Base-by-base conservation (phyloP, 1,140 invertebrate genomes). In the Zaprionus kolodkinae region DNA sequence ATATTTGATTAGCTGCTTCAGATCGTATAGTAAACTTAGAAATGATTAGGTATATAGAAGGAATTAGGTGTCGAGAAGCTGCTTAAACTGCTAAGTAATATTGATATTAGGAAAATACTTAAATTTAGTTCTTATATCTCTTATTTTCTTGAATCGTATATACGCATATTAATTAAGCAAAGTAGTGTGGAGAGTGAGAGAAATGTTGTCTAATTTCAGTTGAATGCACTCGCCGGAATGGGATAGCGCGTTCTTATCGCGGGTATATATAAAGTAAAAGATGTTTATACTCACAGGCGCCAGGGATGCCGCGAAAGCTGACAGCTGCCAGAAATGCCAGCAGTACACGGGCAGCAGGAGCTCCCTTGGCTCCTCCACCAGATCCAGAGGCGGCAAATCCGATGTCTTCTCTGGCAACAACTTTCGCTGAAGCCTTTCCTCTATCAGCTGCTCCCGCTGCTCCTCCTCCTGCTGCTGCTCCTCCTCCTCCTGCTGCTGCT, bases 251-350 rank as follows among this genome's bases (percentile, higher is more conserved):
- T 27, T 15, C 50, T 38, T 27, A 13, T 17, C 13, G 30, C 13
- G 21, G 1, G 21, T 1, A 1, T 27, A 33, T 55, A 59, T 45
- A 75, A 78, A 88, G 84, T 79, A 79, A 78, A 77, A 81, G 71
- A 79, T 85, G 85, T 89, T 88, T 89, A 76, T 76, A 88, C 85
- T 88, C 85, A 88, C 85, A 76, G 71, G 75, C 63, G 67, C 72
- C 81, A 48, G 40, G 64, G 75, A 88, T 88, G 78, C 85, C 85
- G 76, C 78, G 78, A 76, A 79, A 88, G 85, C 86, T 88, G 85
- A 85, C 85, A 88, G 85, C 85, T 88, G 85, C 85, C 85, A 88
- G 85, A 81, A 88, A 88, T 81, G 85, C 85, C 78, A 88, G 72
- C 72, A 88, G 69, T 43, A 79, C 54, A 72, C 81, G 75, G 84